phyloP scores from a whole-genome alignment of 1,140 invertebrate genomes.

The Psilanteris sp. region DNA sequence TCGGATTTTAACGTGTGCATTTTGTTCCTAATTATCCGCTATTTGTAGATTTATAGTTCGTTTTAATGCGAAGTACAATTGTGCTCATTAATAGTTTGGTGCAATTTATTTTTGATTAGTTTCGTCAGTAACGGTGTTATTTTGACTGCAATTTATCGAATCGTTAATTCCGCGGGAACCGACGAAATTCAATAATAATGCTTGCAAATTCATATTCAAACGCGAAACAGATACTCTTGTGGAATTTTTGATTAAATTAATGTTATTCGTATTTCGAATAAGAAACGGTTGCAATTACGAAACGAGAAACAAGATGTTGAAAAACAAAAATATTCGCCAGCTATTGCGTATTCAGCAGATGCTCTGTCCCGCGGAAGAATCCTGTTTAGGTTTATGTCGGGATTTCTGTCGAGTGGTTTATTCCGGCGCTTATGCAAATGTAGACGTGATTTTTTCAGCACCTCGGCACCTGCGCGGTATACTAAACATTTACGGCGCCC shows the following conservation, averaged over 20 bases:
- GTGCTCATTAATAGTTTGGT: constrained; percentile 1
- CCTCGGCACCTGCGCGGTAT: constrained; percentile 71
- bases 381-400: constrained; percentile 77
- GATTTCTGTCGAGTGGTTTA: constrained; percentile 79
- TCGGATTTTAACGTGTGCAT: constrained; percentile 23
- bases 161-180: too few relatives aligned
- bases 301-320: constrained; percentile 52
- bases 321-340: constrained; percentile 73
- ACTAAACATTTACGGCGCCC: constrained; percentile 71
- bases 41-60: constrained; percentile 16
- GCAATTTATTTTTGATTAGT: constrained; percentile 17
- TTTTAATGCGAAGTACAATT: constrained; percentile 4
- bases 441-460: constrained; percentile 80
- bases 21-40: constrained; percentile 28
- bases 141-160: too few relatives aligned
- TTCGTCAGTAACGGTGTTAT: not conserved
- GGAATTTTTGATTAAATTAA: constrained; percentile 10
- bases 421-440: constrained; percentile 80
- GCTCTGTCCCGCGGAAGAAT: constrained; percentile 71
- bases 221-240: too few relatives aligned
- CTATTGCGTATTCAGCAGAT: constrained; percentile 78
- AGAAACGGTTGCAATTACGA: constrained; percentile 9
- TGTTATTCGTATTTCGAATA: not conserved
- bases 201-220: too few relatives aligned
- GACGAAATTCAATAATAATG: too few relatives aligned